These are phyloP conservation scores for Timema cristinae DNA, from an alignment of 2,888 invertebrate genomes.

Conservation along the genomic window DNA sequence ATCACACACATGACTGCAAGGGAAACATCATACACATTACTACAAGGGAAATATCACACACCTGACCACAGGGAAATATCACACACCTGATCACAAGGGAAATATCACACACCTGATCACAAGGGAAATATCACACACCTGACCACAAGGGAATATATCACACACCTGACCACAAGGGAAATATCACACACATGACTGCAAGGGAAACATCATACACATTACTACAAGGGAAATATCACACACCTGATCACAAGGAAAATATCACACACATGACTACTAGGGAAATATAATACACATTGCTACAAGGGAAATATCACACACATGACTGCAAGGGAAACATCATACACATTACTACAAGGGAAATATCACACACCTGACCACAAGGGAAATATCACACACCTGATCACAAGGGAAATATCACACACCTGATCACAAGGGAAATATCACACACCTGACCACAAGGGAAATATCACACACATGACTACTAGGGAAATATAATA, in stretches of 20 bases:
- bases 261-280: slow-evolving; percentile 64
- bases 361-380: slow-evolving; percentile 60
- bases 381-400: slow-evolving; percentile 70
- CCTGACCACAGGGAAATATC: not conserved
- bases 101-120: slow-evolving; percentile 75
- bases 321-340: slow-evolving; percentile 65
- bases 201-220: no score
- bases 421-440: not conserved
- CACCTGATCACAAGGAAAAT: not conserved
- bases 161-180: slow-evolving; percentile 75
- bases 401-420: slow-evolving; percentile 64
- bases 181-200: slow-evolving; percentile 81
- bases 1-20: slow-evolving; percentile 70
- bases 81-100: slow-evolving; percentile 75
- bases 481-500: slow-evolving; percentile 57
- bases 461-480: slow-evolving; percentile 75
- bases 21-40: slow-evolving; percentile 74
- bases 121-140: slow-evolving; percentile 42
- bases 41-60: slow-evolving; percentile 51
- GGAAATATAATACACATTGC: no score
- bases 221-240: no score
- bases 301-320: slow-evolving; percentile 73
- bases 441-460: slow-evolving; percentile 65
- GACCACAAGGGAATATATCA: not conserved
- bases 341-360: not conserved